Evolutionary conservation across 2,888 invertebrate genomes (phyloP).

Genomic region (Nomada lathburiana): DNA sequence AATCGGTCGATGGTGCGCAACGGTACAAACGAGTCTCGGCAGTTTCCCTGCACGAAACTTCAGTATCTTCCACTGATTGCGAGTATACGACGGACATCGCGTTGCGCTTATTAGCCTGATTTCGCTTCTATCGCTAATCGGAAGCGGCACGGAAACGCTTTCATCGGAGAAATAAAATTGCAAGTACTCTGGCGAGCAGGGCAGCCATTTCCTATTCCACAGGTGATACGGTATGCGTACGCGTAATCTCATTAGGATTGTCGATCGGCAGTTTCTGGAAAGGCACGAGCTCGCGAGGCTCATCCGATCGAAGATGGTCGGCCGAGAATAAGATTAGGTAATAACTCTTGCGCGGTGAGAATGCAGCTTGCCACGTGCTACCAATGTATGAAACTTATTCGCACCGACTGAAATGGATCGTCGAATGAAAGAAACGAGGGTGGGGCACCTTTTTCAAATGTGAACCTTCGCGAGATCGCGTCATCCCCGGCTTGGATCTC

Average conservation of each 20-base stretch:
- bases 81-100: background rate
- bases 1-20: conserved; percentile 40
- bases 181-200: conserved; percentile 11
- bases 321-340: background rate
- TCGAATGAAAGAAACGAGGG: background rate
- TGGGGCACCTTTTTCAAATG: background rate
- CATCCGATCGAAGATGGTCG: conserved; percentile 21
- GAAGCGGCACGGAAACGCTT: conserved; percentile 5
- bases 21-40: conserved; percentile 49
- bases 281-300: background rate
- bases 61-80: background rate
- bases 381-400: conserved; percentile 2
- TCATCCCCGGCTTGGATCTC: too few species aligned
- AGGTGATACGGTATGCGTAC: conserved; percentile 20
- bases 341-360: background rate
- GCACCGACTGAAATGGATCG: background rate
- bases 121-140: conserved; percentile 41
- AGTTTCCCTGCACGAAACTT: conserved; percentile 13
- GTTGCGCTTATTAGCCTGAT: conserved; percentile 29
- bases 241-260: conserved; percentile 24
- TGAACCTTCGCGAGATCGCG: background rate
- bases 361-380: background rate
- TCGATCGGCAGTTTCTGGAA: conserved; percentile 4
- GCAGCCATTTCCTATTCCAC: conserved; percentile 13
- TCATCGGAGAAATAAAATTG: conserved; percentile 27